A percentile compares a stretch with the other conserved stretches of the same genome.
These are phyloP conservation scores for Melieria crassipennis DNA, from an alignment of 2,888 invertebrate species.

Conservation along the genomic window DNA sequence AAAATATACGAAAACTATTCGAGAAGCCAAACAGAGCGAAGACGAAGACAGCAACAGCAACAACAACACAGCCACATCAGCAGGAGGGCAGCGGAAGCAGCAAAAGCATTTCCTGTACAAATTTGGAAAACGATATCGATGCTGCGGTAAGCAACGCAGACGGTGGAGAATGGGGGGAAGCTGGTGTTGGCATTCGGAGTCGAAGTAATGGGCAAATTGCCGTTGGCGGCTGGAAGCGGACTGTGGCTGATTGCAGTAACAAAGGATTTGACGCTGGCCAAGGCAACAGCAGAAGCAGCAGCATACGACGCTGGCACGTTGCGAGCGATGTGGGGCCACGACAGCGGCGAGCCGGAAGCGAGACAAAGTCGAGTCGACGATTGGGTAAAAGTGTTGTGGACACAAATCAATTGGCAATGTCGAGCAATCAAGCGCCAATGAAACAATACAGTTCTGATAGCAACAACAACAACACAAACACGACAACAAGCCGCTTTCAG, in stretches of 20 bases:
- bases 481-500: conserved; percentile 6
- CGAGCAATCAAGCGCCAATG: conserved; percentile 54
- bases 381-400: conserved; percentile 34
- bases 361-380: conserved; percentile 16
- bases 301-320: conserved; percentile 39
- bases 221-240: conserved; percentile 18
- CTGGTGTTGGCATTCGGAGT: conserved; percentile 34
- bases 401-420: conserved; percentile 55
- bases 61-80: conserved; percentile 28
- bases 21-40: conserved; percentile 39
- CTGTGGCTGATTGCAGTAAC: conserved; percentile 38
- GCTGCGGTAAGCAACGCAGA: conserved; percentile 34
- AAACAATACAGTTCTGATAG: conserved; percentile 48
- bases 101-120: conserved; percentile 46
- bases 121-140: conserved; percentile 1
- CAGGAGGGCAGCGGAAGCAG: conserved; percentile 44
- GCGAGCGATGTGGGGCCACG: conserved; percentile 14
- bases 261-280: not conserved
- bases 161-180: conserved; percentile 28
- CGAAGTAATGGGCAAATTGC: conserved; percentile 52
- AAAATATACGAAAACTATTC: conserved; percentile 57
- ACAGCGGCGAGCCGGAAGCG: conserved; percentile 6
- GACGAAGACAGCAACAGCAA: conserved; percentile 30
- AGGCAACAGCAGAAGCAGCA: conserved; percentile 19
- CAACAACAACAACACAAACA: conserved; percentile 30